Evolutionary conservation across 2,797 vertebrate genomes (phyloP).

Genomic region (Bucorvus abyssinicus): DNA sequence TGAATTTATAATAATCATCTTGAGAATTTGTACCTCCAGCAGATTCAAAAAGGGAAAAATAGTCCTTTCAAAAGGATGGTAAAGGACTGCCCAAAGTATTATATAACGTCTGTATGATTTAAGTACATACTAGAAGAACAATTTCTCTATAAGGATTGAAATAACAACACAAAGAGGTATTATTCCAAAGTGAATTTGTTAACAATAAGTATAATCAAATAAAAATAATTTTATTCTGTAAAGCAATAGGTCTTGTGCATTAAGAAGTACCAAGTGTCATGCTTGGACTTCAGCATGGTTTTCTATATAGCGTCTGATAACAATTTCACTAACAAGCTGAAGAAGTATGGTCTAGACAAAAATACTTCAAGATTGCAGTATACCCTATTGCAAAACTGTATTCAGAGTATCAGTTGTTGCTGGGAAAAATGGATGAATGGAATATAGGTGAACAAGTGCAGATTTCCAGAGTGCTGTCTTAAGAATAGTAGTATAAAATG

Average conservation of each 20-base stretch:
- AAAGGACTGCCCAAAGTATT: neutral
- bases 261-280: neutral
- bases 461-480: neutral
- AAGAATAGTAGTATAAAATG: neutral
- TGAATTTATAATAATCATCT: neutral
- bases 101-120: neutral
- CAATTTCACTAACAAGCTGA: neutral
- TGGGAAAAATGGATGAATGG: neutral
- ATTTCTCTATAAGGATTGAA: neutral
- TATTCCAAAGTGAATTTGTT: neutral
- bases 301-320: neutral
- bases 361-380: neutral
- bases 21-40: neutral
- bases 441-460: neutral
- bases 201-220: neutral
- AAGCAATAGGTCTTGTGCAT: neutral
- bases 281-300: neutral
- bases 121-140: neutral
- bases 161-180: neutral
- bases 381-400: neutral
- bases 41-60: neutral
- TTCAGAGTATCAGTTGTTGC: neutral
- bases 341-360: neutral
- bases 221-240: neutral
- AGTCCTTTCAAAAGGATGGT: neutral